Evolutionary conservation across 2,113 vertebrate genomes (phyloP).

Genomic region (Chloropsis hardwickii): DNA sequence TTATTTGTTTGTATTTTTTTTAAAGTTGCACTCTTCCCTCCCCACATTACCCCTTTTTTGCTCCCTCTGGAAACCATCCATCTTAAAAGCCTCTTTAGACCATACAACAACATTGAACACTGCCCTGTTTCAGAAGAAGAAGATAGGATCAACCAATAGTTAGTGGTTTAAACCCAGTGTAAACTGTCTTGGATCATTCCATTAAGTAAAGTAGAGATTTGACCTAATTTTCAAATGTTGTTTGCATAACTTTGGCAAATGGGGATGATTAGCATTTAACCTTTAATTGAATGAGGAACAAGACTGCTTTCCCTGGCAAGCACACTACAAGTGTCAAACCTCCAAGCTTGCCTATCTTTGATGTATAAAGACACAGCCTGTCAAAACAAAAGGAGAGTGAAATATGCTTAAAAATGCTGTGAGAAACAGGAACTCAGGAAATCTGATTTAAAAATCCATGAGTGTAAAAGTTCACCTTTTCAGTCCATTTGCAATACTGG

Average conservation of each 20-base stretch:
- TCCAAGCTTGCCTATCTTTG: neutral
- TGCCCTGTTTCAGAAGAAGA: neutral
- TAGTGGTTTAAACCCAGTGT: neutral
- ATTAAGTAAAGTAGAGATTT: neutral
- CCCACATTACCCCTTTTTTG: fast-evolving
- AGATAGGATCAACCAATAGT: neutral
- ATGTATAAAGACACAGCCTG: neutral
- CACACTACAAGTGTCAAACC: neutral
- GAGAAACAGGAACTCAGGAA: neutral
- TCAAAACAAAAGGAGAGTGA: neutral
- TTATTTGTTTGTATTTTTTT: neutral
- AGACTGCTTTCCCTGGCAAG: neutral
- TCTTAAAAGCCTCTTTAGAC: neutral
- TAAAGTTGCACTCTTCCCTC: neutral
- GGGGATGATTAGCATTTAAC: neutral
- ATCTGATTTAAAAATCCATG: neutral
- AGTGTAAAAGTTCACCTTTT: neutral
- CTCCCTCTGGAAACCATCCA: neutral
- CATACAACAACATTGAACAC: neutral
- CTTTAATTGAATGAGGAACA: neutral
- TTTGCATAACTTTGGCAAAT: neutral
- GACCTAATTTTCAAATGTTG: neutral
- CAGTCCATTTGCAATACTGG: neutral
- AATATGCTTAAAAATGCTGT: neutral
- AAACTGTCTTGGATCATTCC: neutral